Conservation (phyloP, 2,888 invertebrate genomes). For the Drosophila ezoana region DNA sequence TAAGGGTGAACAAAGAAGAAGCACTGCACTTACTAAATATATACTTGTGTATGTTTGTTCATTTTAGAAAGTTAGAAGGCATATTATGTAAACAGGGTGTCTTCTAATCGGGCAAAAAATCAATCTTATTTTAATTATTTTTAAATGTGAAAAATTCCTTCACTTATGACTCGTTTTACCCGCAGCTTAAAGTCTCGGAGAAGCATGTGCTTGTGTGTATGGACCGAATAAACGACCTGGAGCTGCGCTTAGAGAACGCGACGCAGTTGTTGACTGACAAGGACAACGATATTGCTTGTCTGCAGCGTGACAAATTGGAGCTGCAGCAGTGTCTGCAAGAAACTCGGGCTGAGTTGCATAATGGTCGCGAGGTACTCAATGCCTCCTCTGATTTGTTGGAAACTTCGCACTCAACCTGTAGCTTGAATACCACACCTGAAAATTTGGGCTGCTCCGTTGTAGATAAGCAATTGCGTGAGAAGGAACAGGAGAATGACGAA, state of each 20-base stretch:
- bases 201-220: slow-evolving; percentile 64
- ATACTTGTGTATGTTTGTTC: no score
- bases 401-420: slow-evolving; percentile 68
- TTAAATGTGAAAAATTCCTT: background rate
- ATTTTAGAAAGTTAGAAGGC: no score
- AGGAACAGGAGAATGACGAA: slow-evolving; percentile 79
- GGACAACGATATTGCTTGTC: slow-evolving; percentile 54
- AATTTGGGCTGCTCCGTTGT: slow-evolving; percentile 82
- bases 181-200: slow-evolving; percentile 67
- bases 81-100: no score
- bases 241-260: slow-evolving; percentile 63
- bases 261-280: slow-evolving; percentile 55
- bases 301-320: slow-evolving; percentile 77
- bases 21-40: no score
- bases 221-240: slow-evolving; percentile 70
- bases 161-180: background rate
- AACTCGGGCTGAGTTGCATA: slow-evolving; percentile 66
- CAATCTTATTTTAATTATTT: no score
- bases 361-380: slow-evolving; percentile 72
- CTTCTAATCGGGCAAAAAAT: no score
- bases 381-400: slow-evolving; percentile 78
- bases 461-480: slow-evolving; percentile 83
- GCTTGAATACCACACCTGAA: slow-evolving; percentile 78
- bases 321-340: slow-evolving; percentile 80
- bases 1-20: no score